Evolutionary conservation across 2,888 invertebrate species (phyloP), one percentile per base, ranked within the genome.

Genomic region (Folsomia candida): DNA sequence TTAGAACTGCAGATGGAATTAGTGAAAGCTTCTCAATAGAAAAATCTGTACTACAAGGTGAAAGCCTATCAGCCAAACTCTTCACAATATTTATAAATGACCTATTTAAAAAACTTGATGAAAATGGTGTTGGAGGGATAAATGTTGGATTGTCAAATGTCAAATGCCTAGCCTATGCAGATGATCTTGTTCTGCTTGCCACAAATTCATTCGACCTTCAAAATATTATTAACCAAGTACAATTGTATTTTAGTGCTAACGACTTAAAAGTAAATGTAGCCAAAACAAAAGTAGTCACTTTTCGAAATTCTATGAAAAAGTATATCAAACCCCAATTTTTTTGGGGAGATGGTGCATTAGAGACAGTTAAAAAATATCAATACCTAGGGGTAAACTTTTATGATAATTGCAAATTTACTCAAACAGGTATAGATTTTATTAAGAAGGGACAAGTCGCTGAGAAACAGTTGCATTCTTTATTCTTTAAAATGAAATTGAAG

Each of bases 161-260:
- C 2, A 51, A 71, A 25, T 29, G 67, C 37, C 64, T 71, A 2
- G 28, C 68, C 1, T 71, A 67, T 58, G 71, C 71, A 1, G 71
- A 71, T 28, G 71, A 71, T 27, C 67, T 71, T 2, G 67, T 58
- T 0, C n/a, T 71, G 3, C 25, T 68, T 9, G 71, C 67, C 18
- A 59, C 14, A 11, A 59, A 4, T 11, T n/a, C 63, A 2, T 6
- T 11, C 9, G 61, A 71, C n/a, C n/a, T 71, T 2, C 71, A 71
- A 47, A 9, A 27, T 6, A 63, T 67, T 28, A 67, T 67, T 24
- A 58, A 71, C 22, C 27, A 24, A 26, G 4, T 71, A 54, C 25
- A 47, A n/a, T n/a, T 37, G 6, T 70, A 22, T 29, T 70, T 70
- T 58, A 37, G 29, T 24, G 18, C 11, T 2, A 67, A 70, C 37